phyloP scores from a whole-genome alignment of 2,113 vertebrate species.

The Chionomys nivalis region DNA sequence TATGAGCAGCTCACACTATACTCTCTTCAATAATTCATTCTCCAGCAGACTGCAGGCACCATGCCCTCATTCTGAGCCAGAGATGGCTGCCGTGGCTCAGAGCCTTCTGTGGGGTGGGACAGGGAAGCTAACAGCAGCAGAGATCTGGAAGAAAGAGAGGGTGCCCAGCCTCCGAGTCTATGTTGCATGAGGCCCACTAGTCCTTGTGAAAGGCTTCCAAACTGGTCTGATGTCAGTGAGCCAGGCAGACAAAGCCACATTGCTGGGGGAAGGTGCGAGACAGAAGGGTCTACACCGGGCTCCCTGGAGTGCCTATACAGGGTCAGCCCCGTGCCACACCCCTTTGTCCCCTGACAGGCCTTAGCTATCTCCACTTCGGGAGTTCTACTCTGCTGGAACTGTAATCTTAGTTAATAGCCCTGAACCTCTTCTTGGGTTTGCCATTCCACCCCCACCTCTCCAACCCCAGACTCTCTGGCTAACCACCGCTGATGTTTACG shows the following conservation, averaged over 20 bases:
- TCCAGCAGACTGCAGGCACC: constrained; percentile 35
- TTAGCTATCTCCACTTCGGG: neutral
- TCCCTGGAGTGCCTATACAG: neutral
- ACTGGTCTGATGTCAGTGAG: neutral
- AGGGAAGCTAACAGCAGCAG: neutral
- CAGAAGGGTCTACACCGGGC: neutral
- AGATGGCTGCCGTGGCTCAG: neutral
- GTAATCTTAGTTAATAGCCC: neutral
- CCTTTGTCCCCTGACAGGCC: neutral
- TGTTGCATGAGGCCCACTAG: neutral
- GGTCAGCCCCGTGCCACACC: neutral
- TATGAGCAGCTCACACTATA: neutral
- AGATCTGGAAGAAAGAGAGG: neutral
- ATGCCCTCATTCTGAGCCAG: constrained; percentile 31
- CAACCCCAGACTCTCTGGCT: neutral
- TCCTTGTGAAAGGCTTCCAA: neutral
- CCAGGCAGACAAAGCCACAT: neutral
- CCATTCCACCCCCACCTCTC: neutral
- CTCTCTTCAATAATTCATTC: constrained; percentile 69
- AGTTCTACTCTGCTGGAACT: neutral
- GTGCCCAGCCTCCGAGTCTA: neutral
- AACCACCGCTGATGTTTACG: neutral
- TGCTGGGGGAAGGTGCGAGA: neutral
- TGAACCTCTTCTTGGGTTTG: neutral
- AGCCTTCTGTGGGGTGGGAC: neutral